These are phyloP conservation scores for Sebastes iracundus DNA, from an alignment of 2,797 vertebrate species.

Conservation along the genomic window DNA sequence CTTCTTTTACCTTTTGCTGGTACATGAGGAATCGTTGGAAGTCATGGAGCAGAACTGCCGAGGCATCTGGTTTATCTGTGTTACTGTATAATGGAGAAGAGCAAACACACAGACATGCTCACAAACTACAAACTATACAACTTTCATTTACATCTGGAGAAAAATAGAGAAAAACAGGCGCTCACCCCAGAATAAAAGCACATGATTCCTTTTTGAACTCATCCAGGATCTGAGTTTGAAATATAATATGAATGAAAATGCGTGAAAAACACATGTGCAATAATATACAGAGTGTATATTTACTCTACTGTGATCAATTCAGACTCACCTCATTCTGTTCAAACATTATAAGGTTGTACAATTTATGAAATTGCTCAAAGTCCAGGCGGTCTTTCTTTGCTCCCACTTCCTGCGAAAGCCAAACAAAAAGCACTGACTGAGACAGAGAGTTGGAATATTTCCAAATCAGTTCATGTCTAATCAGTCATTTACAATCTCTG, in stretches of 20 bases:
- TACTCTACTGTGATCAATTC: not conserved
- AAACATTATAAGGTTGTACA: conserved; percentile 97
- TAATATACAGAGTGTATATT: not conserved
- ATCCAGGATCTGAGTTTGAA: conserved; percentile 88
- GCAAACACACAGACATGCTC: not conserved
- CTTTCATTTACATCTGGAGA: not conserved
- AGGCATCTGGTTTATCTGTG: conserved; percentile 91
- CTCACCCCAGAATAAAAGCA: conserved; percentile 95
- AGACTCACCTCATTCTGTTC: conserved; percentile 92
- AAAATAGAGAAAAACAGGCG: not conserved
- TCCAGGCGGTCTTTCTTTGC: conserved; percentile 91
- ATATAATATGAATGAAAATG: not conserved
- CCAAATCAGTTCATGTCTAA: not conserved
- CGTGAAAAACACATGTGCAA: not conserved
- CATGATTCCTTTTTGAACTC: conserved; percentile 95
- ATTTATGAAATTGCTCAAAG: conserved; percentile 95
- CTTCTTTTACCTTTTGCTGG: conserved; percentile 88
- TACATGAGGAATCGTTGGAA: conserved; percentile 94
- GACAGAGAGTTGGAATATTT: not conserved
- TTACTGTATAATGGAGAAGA: conserved; percentile 79
- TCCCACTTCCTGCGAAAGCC: conserved; percentile 86
- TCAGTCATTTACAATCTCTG: not conserved
- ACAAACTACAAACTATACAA: not conserved
- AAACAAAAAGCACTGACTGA: not conserved
- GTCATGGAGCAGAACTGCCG: conserved; percentile 89